Percentiles rank a stretch among this genome's conserved stretches.
Conservation (phyloP, 2,797 vertebrate genomes). For the Channallabes apus region DNA sequence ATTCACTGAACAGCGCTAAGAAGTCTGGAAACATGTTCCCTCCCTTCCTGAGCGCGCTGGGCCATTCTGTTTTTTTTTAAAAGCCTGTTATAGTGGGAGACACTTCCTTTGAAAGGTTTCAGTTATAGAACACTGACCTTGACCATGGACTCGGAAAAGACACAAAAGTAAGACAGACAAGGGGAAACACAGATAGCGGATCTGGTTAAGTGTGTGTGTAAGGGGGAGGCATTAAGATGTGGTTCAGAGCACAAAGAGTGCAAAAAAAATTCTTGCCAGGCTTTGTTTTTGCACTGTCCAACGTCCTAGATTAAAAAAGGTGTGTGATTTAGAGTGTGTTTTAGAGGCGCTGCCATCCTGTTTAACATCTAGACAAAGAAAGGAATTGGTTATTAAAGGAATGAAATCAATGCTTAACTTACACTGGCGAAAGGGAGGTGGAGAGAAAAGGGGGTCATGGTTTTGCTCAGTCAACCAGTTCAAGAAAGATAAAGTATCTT, state of each 20-base stretch:
- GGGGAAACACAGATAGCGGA: constrained; percentile 57
- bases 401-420: constrained; percentile 35
- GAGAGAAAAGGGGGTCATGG: constrained; percentile 60
- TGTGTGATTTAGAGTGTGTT: constrained; percentile 16
- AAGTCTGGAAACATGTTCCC: background rate
- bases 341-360: background rate
- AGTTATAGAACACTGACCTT: constrained; percentile 73
- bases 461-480: constrained; percentile 47
- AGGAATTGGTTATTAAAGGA: background rate
- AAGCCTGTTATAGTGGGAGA: constrained; percentile 61
- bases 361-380: background rate
- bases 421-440: constrained; percentile 31
- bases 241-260: constrained; percentile 23
- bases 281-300: constrained; percentile 10
- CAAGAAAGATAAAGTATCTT: constrained; percentile 48
- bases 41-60: constrained; percentile 50
- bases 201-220: constrained; percentile 1
- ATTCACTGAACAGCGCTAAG: background rate
- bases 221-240: constrained; percentile 16
- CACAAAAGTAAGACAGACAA: constrained; percentile 73
- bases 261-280: background rate
- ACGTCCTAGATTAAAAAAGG: constrained; percentile 21
- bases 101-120: constrained; percentile 77
- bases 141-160: constrained; percentile 53
- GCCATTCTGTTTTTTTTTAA: constrained; percentile 68